Conservation (phyloP, 2,888 invertebrate genomes). For the Merodon equestris region DNA sequence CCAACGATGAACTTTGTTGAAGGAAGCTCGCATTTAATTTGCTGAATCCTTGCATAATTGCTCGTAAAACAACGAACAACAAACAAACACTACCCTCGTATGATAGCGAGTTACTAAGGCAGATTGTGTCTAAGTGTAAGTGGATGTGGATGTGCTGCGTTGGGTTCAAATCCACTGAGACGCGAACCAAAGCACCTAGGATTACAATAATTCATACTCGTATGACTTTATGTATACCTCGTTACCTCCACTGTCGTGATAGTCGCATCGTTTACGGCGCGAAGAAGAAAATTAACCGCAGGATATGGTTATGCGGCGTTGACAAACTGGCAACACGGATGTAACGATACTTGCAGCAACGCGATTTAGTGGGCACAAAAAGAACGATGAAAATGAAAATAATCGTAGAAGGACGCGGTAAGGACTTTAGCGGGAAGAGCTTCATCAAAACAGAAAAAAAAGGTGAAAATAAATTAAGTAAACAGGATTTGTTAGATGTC, state of each 20-base stretch:
- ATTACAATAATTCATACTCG: constrained; percentile 52
- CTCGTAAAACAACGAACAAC: constrained; percentile 36
- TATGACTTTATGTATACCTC: no score
- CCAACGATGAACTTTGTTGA: constrained; percentile 39
- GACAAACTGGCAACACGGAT: constrained; percentile 16
- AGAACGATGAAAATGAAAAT: no score
- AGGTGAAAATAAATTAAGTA: constrained; percentile 14
- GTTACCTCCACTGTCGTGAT: background rate
- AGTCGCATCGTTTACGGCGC: constrained; percentile 7
- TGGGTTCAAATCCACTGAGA: constrained; percentile 17
- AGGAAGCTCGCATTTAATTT: constrained; percentile 51
- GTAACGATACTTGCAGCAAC: constrained; percentile 19
- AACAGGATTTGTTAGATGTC: constrained; percentile 23
- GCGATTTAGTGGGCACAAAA: no score
- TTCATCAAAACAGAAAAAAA: no score
- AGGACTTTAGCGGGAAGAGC: no score
- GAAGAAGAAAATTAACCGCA: constrained; percentile 52
- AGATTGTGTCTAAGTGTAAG: no score
- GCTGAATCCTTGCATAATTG: constrained; percentile 37
- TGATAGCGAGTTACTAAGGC: no score
- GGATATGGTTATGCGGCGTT: constrained; percentile 43
- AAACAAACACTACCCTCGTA: background rate
- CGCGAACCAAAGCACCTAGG: constrained; percentile 36
- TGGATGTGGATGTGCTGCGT: no score
- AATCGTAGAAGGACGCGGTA: no score